These are phyloP conservation scores for Cheilosia impressa DNA, from an alignment of 2,888 invertebrate species.

Conservation along the genomic window DNA sequence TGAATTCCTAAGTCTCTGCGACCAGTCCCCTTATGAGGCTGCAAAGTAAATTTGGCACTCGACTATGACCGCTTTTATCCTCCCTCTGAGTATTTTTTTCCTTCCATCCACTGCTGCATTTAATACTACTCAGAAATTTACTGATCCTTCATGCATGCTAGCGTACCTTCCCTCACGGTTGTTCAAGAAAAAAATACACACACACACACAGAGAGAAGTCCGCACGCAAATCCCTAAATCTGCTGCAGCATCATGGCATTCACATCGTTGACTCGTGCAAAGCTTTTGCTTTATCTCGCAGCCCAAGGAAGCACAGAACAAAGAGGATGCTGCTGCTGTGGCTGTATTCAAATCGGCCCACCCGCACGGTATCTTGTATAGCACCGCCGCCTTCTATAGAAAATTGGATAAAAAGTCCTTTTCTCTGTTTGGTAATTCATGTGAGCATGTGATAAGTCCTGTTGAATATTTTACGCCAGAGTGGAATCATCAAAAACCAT, in stretches of 20 bases:
- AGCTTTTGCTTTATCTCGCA: conserved; percentile 61
- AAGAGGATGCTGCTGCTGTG: conserved; percentile 35
- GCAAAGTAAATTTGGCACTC: conserved; percentile 48
- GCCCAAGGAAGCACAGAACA: conserved; percentile 53
- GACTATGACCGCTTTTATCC: conserved; percentile 9
- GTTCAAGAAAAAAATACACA: conserved; percentile 13
- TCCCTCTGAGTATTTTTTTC: conserved; percentile 3
- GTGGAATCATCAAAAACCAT: conserved; percentile 67
- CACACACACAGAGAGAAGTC: conserved; percentile 29
- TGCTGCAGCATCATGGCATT: conserved; percentile 68
- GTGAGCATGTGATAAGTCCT: conserved; percentile 76
- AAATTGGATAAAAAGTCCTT: conserved; percentile 71
- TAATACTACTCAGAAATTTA: conserved; percentile 70
- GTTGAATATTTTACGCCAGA: conserved; percentile 76
- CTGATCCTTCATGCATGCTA: conserved; percentile 71
- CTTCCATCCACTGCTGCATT: conserved; percentile 31
- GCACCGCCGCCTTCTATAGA: conserved; percentile 6
- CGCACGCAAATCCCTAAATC: conserved; percentile 65
- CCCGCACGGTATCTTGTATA: conserved; percentile 15
- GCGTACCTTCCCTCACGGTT: conserved; percentile 39
- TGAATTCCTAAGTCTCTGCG: conserved; percentile 31
- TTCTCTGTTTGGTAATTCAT: conserved; percentile 76
- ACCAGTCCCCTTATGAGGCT: background rate
- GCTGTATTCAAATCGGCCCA: conserved; percentile 61
- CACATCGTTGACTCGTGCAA: conserved; percentile 65